A percentile compares a stretch with the other conserved stretches of the same genome.
Evolutionary conservation across 2,113 vertebrate genomes (phyloP).

Genomic region (Piprites chloris): DNA sequence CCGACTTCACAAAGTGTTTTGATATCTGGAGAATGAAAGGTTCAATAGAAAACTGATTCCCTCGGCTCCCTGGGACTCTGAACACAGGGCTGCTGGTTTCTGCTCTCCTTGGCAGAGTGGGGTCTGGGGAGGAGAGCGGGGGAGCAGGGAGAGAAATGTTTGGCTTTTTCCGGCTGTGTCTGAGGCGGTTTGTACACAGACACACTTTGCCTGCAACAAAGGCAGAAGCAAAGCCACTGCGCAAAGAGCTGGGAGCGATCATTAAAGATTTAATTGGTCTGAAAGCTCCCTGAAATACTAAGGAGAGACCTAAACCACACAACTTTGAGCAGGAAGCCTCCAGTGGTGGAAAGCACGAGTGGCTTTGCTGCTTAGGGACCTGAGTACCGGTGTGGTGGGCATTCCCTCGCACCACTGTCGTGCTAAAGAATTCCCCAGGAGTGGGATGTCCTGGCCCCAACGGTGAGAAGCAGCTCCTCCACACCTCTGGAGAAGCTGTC

Average conservation of each 20-base stretch:
- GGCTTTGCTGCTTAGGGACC: neutral
- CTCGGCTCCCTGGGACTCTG: neutral
- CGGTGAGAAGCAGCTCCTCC: neutral
- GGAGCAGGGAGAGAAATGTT: neutral
- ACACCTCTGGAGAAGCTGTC: neutral
- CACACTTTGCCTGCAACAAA: neutral
- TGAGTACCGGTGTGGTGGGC: rapidly evolving
- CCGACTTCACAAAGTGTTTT: neutral
- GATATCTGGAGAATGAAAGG: constrained; percentile 12
- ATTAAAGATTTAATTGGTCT: constrained; percentile 20
- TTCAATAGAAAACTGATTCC: constrained; percentile 37
- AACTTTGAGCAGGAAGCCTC: neutral
- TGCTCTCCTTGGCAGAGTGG: neutral
- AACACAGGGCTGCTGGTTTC: neutral
- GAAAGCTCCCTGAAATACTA: neutral
- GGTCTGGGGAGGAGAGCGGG: neutral
- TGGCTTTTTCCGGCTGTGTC: neutral
- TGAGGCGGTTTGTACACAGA: neutral
- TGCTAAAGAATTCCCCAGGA: neutral
- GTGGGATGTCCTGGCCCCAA: neutral
- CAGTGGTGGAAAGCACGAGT: rapidly evolving
- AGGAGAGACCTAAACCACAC: neutral
- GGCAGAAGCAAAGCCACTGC: neutral
- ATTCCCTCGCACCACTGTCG: neutral
- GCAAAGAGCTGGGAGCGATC: neutral